Base-by-base conservation (phyloP, 2,797 vertebrate species). In the Sternotherus odoratus region DNA sequence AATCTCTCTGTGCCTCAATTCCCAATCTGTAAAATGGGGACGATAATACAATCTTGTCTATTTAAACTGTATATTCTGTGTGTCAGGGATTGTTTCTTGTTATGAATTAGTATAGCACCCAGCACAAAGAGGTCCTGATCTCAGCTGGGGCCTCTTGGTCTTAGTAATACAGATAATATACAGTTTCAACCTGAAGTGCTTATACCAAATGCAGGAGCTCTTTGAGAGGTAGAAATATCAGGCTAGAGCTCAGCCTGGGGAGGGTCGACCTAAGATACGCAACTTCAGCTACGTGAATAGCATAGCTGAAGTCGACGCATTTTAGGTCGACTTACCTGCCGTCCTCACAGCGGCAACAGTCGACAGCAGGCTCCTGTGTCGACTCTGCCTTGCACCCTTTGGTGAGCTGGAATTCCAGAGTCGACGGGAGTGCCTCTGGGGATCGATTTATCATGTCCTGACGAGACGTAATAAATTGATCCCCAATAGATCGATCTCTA, bases 221-320 rank as follows among this genome's bases (percentile, higher is more conserved):
- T 2, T 23, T 75, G 13, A 26, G 5, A 3, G 2, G 46, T n/a
- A 2, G 23, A 28, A 16, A 19, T 0, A 36, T 8, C 21, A 12
- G 8, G 33, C 13, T 0, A 30, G 4, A 6, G 6, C 8, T 87
- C 5, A 77, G 23, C 43, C 43, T 8, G 43, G 43, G 43, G 43
- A 43, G 43, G 43, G 43, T 43, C 43, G 43, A 43, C 43, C 43
- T 43, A 43, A 43, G 43, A 43, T 43, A 43, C 43, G 43, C 43
- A 43, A 43, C 43, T 43, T 43, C 43, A 43, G 43, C 43, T 43
- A 43, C 43, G 8, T 43, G 43, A 43, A 43, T 43, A 43, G 43
- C 8, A 8, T 8, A 43, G 43, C 43, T 43, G 43, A 43, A 43
- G 43, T 43, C 43, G 43, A 43, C 43, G 43, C 5, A 43, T 43